Conservation (phyloP, 2,113 vertebrate species). For the Macquaria australasica region DNA sequence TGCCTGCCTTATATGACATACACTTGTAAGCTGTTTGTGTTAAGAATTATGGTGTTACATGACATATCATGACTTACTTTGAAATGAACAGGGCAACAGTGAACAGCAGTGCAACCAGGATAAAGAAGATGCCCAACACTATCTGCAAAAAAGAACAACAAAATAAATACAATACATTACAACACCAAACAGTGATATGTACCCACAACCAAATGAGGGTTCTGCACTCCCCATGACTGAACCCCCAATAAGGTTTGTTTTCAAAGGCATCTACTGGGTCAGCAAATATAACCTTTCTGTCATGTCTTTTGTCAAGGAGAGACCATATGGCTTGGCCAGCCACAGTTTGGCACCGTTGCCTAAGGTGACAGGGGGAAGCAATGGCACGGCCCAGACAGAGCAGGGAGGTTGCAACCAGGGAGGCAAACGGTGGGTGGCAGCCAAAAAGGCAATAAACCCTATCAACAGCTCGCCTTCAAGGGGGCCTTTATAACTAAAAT, state of each 20-base stretch:
- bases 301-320: constrained; percentile 66
- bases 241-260: constrained; percentile 14
- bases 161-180: not conserved
- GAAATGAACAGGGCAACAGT: constrained; percentile 94
- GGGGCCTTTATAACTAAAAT: constrained; percentile 22
- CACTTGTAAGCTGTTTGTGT: not conserved
- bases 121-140: constrained; percentile 92
- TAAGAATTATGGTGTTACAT: not conserved
- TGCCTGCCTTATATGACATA: not conserved
- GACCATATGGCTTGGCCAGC: constrained; percentile 75
- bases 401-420: constrained; percentile 48
- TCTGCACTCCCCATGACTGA: not conserved
- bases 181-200: not conserved
- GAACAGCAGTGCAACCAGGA: constrained; percentile 95
- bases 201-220: not conserved
- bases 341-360: constrained; percentile 66
- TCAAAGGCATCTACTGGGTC: constrained; percentile 32
- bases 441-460: constrained; percentile 67
- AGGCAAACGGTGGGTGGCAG: constrained; percentile 53
- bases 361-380: constrained; percentile 64
- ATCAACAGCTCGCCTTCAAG: constrained; percentile 36
- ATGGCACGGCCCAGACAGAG: constrained; percentile 58
- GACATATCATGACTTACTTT: constrained; percentile 90
- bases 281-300: constrained; percentile 54
- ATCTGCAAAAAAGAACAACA: constrained; percentile 83